Evolutionary conservation across 2,113 vertebrate species (phyloP).

Genomic region (Python bivittatus): DNA sequence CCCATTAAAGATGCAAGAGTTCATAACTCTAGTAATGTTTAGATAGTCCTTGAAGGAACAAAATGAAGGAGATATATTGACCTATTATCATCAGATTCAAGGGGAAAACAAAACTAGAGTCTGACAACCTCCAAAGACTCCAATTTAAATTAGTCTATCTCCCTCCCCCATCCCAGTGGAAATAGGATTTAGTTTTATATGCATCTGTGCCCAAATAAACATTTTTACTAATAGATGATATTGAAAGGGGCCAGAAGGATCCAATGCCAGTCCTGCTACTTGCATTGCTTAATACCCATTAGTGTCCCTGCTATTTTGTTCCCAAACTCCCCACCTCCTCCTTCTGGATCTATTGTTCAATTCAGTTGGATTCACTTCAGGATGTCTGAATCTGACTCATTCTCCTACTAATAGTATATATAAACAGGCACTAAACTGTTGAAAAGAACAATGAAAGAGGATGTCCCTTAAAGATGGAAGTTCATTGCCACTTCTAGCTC

Average conservation of each 20-base stretch:
- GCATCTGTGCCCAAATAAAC: conserved; percentile 12
- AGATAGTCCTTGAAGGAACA: neutral
- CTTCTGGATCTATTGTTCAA: too few relatives aligned
- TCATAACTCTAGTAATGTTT: too few relatives aligned
- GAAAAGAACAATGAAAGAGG: neutral
- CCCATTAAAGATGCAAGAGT: neutral
- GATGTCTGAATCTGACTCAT: neutral
- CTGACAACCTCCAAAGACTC: neutral
- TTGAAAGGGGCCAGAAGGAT: neutral
- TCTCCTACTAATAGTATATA: neutral
- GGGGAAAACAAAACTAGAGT: neutral
- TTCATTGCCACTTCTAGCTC: neutral
- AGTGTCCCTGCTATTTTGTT: neutral
- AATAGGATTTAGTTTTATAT: conserved; percentile 14
- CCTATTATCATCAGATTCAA: neutral
- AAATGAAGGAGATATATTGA: neutral
- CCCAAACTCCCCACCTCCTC: neutral
- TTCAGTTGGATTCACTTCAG: neutral
- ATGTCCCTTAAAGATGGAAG: neutral
- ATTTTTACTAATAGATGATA: neutral
- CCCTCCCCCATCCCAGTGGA: neutral
- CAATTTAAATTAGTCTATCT: neutral
- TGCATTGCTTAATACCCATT: neutral
- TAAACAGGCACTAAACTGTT: neutral
- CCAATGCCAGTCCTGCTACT: neutral